Evolutionary conservation across 1,140 invertebrate genomes (phyloP).

Genomic region (Cecropterus lyciades): DNA sequence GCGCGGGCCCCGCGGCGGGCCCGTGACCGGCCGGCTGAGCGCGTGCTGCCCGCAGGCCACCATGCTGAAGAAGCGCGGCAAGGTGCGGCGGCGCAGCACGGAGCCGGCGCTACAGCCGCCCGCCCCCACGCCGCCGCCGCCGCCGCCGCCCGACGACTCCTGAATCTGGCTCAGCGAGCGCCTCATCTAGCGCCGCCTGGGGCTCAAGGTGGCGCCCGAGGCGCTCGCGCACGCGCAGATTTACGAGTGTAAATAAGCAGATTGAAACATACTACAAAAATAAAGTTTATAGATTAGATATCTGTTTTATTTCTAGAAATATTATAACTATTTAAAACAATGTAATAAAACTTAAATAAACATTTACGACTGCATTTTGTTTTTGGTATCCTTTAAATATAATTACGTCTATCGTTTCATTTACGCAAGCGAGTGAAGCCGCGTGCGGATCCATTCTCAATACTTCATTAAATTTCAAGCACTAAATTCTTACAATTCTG

Average conservation of each 20-base stretch:
- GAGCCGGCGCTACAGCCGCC: conserved; percentile 93
- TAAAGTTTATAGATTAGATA: conserved; percentile 33
- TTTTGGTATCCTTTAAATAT: conserved; percentile 18
- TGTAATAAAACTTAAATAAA: conserved; percentile 35
- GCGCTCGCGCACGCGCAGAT: conserved; percentile 79
- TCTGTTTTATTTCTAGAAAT: conserved; percentile 35
- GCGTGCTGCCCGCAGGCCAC: conserved; percentile 89
- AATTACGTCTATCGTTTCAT: neutral
- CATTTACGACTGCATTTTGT: conserved; percentile 33
- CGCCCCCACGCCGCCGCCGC: conserved; percentile 71
- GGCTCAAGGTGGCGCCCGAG: conserved; percentile 73
- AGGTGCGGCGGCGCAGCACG: conserved; percentile 97
- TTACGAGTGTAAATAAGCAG: conserved; percentile 62
- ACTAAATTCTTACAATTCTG: too few relatives aligned
- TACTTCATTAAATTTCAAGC: too few relatives aligned
- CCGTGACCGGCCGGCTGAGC: conserved; percentile 68
- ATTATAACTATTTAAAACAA: conserved; percentile 35
- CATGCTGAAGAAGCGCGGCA: conserved; percentile 96
- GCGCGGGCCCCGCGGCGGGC: conserved; percentile 68
- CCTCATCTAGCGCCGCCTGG: conserved; percentile 87
- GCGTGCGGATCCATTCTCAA: too few relatives aligned
- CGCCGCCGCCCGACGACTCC: too few relatives aligned
- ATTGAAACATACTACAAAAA: conserved; percentile 34
- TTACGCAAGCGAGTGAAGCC: too few relatives aligned
- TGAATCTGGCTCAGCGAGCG: conserved; percentile 88